Evolutionary conservation across 2,113 vertebrate species (phyloP), one percentile per base, ranked within the genome.

Genomic region (Mormyrus lacerda): DNA sequence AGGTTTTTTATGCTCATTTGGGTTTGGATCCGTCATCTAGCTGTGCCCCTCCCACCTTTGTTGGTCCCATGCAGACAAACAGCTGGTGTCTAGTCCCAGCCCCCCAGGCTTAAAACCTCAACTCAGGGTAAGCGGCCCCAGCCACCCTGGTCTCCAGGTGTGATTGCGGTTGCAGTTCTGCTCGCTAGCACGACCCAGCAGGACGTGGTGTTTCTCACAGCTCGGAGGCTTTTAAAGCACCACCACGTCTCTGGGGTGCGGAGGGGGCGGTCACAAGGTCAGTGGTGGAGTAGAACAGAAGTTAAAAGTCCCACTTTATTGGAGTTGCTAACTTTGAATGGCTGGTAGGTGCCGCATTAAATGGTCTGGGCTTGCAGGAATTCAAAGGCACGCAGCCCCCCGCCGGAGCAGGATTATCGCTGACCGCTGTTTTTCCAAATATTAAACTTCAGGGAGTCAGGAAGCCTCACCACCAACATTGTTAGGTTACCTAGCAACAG

Each of bases 1-100:
- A 93, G 93, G 90, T 93, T 91, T 94, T 86, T 92, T 93, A 94
- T 92, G 92, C 94, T 94, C 79, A 73, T 85, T 89, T 88, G 85
- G 85, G 8, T 87, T 87, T 35, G 53, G 35, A 15, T 87, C 35
- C 53, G 31, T 31, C 55, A 24, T 87, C 55, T 61, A 2, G n/a
- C 87, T 13, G 24, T 21, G 8, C 10, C 87, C 48, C 82, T n/a
- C 82, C 45, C 82, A 24, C 82, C 82, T 44, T 45, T 21, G 7
- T 47, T 10, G 82, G 82, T n/a, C 11, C n/a, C 42, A 11, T 21
- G 21, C 27, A 79, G 73, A 42, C 35, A n/a, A 79, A 79, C 73
- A 79, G 73, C 35, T 87, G 53, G 53, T 87, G 86, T 61, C 51
- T 55, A 55, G 39, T 58, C 53, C 31, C 58, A 58, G 8, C 73